Evolutionary conservation across 1,140 invertebrate species (phyloP), one percentile per base, ranked within the genome.

Genomic region (Formica selysi): DNA sequence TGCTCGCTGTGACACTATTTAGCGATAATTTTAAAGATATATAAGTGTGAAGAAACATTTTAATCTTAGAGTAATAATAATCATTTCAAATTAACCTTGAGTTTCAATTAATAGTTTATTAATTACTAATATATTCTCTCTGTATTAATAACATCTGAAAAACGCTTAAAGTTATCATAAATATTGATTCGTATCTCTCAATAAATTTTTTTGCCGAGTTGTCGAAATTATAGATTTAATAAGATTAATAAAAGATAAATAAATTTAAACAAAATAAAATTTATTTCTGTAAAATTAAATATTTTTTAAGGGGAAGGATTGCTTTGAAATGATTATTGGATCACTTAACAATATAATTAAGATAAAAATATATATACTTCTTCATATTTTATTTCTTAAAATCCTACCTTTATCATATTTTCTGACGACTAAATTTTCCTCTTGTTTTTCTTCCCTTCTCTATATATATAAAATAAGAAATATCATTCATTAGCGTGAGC

Each of bases 1-100:
- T 48, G 44, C 3, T 54, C 2, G 13, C 4, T 6, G 5, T 16
- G n/a, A 79, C 38, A 32, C 11, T 65, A 48, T 78, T 80, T 70
- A 80, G 3, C 5, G 22, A 68, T 13, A 16, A 80, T 22, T 70
- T 36, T 29, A 2, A 68, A 76, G 22, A 76, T 22, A 32, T 32
- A 32, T 32, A 44, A 3, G 44, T 7, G 8, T 59, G 7, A 22
- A 59, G 4, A 74, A 5, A 19, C 1, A 54, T 19, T 59, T 76
- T 16, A 29, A 73, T 73, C 10, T 16, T 73, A 32, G 3, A n/a
- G 22, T 57, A 73, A 41, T 41, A 73, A 41, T 41, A 59, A 76
- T 61, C 5, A 38, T 26, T 38, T 41, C 22, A 76, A 76, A 76
- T 76, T 76, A 61, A 61, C 41, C 2, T 29, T 29, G 61, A 76